phyloP scores from a whole-genome alignment of 92 coral and sea anemone species.

The Chrysogorgia sp. region DNA sequence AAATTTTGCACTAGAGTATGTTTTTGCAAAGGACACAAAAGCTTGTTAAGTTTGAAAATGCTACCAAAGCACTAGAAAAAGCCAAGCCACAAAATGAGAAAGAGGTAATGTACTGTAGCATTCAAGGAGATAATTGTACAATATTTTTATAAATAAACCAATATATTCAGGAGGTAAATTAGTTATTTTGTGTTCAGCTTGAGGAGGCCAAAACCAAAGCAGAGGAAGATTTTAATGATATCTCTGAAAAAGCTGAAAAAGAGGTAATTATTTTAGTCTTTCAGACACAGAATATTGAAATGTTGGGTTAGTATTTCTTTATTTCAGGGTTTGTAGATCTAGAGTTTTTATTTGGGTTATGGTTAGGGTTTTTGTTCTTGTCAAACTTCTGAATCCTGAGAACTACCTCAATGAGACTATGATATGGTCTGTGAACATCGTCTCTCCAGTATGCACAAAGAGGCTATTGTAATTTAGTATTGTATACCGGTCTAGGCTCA shows the following conservation, averaged over 20 bases:
- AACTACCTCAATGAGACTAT: no score
- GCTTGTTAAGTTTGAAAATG: constrained; percentile 90
- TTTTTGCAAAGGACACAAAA: constrained; percentile 88
- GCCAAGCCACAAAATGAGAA: constrained; percentile 95
- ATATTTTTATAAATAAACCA: background rate
- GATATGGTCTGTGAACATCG: no score
- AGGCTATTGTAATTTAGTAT: no score
- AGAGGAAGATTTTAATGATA: constrained; percentile 76
- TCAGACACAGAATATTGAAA: background rate
- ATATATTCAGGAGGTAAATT: background rate
- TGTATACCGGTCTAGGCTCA: no score
- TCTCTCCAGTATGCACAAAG: no score
- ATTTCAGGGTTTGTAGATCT: no score
- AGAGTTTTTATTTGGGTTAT: no score
- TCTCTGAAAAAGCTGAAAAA: constrained; percentile 80
- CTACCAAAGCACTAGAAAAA: constrained; percentile 84
- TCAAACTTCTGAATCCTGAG: no score
- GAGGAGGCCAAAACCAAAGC: constrained; percentile 81
- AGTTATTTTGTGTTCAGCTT: constrained; percentile 56
- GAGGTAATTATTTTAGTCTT: constrained; percentile 61
- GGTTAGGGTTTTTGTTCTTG: no score
- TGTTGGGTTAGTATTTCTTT: background rate
- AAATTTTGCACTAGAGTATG: constrained; percentile 67
- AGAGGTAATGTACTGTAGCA: constrained; percentile 49
- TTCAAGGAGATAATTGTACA: no score